Conservation (phyloP, 2,797 vertebrate genomes). For the Threskiornis aethiopicus region DNA sequence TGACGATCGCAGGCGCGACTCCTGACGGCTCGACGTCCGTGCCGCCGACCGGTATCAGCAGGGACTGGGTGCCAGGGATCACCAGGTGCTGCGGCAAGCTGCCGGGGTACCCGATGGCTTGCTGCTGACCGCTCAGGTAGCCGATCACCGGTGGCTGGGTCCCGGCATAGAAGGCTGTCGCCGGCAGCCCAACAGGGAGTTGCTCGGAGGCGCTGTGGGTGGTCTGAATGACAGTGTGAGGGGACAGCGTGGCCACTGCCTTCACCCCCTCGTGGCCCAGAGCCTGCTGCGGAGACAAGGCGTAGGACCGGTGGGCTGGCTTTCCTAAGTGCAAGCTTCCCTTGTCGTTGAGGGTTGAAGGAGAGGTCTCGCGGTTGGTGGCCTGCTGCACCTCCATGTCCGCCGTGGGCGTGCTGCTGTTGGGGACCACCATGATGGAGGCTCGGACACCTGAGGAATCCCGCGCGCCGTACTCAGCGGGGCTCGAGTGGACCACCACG, state of each 20-base stretch:
- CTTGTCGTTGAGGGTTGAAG: conserved; percentile 86
- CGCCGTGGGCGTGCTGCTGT: conserved; percentile 83
- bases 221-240: conserved; percentile 95
- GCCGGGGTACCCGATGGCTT: conserved; percentile 87
- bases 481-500: conserved; percentile 81
- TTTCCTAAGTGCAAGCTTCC: conserved; percentile 87
- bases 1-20: conserved; percentile 80
- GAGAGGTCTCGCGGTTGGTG: conserved; percentile 79
- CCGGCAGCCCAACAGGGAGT: conserved; percentile 86
- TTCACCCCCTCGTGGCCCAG: conserved; percentile 85
- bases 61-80: conserved; percentile 90
- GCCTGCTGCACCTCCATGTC: conserved; percentile 83
- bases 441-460: conserved; percentile 85
- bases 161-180: conserved; percentile 87
- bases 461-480: conserved; percentile 85
- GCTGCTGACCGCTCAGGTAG: conserved; percentile 91
- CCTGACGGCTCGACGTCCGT: conserved; percentile 84
- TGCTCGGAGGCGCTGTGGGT: conserved; percentile 89
- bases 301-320: conserved; percentile 82
- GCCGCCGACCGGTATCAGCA: conserved; percentile 91
- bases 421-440: conserved; percentile 92
- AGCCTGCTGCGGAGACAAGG: conserved; percentile 81
- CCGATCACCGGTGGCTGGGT: conserved; percentile 91
- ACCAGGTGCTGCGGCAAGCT: conserved; percentile 92
- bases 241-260: conserved; percentile 82